Evolutionary conservation across 2,113 vertebrate species (phyloP).

Genomic region (Pseudorasbora parva): DNA sequence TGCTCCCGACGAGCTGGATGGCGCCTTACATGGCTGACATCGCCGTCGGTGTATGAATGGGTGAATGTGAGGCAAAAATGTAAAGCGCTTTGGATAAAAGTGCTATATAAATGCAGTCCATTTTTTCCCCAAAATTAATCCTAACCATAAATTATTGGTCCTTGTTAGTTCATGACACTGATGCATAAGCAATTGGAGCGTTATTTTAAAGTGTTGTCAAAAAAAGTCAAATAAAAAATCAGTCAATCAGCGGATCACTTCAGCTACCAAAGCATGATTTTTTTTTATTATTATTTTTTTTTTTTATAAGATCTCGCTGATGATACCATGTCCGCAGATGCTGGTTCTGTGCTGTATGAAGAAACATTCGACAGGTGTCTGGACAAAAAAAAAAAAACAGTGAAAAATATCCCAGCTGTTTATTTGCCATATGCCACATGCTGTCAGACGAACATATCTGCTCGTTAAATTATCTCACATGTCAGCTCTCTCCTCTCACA

Average conservation of each 20-base stretch:
- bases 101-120: too few relatives aligned
- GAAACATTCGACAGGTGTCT: constrained; percentile 4
- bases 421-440: constrained; percentile 31
- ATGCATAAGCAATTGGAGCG: not conserved
- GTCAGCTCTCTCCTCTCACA: constrained; percentile 14
- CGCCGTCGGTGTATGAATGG: too few relatives aligned
- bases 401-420: not conserved
- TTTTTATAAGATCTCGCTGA: not conserved
- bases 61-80: too few relatives aligned
- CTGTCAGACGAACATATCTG: constrained; percentile 14
- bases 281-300: not conserved
- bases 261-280: not conserved
- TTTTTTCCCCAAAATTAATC: too few relatives aligned
- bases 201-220: not conserved
- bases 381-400: not conserved
- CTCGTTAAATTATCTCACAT: constrained; percentile 36
- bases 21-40: too few relatives aligned
- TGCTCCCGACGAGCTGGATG: too few relatives aligned
- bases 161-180: not conserved
- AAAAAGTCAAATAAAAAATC: too few relatives aligned
- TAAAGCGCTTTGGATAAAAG: too few relatives aligned
- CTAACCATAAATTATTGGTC: not conserved
- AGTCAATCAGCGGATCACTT: not conserved
- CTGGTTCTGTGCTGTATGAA: not conserved
- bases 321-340: not conserved